Conservation (phyloP, 2,113 vertebrate genomes). For the Dromas ardeola region DNA sequence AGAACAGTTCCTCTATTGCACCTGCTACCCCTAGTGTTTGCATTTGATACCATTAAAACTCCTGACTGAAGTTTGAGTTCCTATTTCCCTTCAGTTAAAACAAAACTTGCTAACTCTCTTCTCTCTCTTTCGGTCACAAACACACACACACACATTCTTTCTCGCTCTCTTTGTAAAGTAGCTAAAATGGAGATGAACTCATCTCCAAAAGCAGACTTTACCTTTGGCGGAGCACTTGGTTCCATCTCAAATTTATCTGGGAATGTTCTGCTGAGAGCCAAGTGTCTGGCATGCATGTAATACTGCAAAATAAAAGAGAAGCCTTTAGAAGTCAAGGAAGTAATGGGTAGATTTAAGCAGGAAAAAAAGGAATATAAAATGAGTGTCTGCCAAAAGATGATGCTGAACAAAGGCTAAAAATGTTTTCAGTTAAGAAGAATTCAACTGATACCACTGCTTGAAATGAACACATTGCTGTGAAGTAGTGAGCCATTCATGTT, state of each 20-base stretch:
- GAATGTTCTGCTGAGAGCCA: constrained; percentile 91
- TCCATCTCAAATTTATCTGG: constrained; percentile 90
- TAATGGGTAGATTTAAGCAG: not conserved
- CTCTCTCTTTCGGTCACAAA: not conserved
- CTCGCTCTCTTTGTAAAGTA: not conserved
- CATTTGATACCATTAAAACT: not conserved
- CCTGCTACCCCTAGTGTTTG: not conserved
- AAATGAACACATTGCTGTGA: not conserved
- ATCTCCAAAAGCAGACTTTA: constrained; percentile 58
- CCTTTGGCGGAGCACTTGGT: constrained; percentile 79
- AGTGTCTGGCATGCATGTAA: constrained; percentile 88
- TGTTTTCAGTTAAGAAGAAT: not conserved
- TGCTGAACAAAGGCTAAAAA: not conserved
- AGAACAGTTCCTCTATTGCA: not conserved
- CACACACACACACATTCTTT: too few species aligned
- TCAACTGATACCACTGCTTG: not conserved
- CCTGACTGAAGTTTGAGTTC: not conserved
- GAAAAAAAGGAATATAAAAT: not conserved
- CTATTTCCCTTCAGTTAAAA: not conserved
- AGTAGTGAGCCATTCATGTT: not conserved
- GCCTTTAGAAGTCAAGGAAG: not conserved
- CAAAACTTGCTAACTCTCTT: not conserved
- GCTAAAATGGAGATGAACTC: not conserved
- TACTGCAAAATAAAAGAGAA: constrained; percentile 77
- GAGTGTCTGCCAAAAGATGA: not conserved